These are phyloP conservation scores for Drosophila bipectinata DNA, from an alignment of 1,140 invertebrate genomes.

Conservation along the genomic window DNA sequence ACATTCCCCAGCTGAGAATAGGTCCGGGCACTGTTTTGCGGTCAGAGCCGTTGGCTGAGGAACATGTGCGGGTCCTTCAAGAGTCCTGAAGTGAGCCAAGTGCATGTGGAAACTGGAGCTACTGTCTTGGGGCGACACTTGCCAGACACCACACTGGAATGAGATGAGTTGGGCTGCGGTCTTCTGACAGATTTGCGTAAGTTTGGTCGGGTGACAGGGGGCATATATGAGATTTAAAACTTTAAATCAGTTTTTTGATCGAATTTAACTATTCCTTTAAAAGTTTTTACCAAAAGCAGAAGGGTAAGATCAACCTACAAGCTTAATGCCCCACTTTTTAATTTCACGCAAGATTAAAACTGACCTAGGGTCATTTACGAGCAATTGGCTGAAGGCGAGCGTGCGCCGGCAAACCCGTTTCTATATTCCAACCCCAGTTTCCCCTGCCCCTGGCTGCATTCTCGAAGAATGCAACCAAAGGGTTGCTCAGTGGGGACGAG, in stretches of 20 bases:
- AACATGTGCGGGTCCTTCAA: conserved; percentile 45
- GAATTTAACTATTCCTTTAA: background rate
- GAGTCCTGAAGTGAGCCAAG: conserved; percentile 15
- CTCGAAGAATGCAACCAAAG: conserved; percentile 37
- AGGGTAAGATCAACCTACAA: background rate
- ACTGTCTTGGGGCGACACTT: conserved; percentile 60
- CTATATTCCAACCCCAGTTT: conserved; percentile 2
- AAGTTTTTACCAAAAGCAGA: no score
- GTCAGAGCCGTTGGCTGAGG: conserved; percentile 39
- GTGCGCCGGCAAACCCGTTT: conserved; percentile 48
- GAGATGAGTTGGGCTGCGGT: conserved; percentile 62
- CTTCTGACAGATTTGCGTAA: conserved; percentile 72
- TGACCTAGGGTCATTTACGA: conserved; percentile 66
- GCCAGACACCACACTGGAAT: conserved; percentile 44
- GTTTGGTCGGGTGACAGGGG: conserved; percentile 36
- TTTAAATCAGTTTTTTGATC: background rate
- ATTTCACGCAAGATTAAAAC: conserved; percentile 68
- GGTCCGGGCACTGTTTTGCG: conserved; percentile 37
- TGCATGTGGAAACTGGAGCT: conserved; percentile 50
- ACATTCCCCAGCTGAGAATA: conserved; percentile 51
- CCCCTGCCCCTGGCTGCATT: conserved; percentile 1
- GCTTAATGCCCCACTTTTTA: conserved; percentile 7
- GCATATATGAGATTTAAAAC: conserved; percentile 21
- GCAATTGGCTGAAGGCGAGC: conserved; percentile 31
- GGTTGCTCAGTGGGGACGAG: conserved; percentile 45